phyloP scores from a whole-genome alignment of 1,140 invertebrate species.

The Macrostomum lignano region DNA sequence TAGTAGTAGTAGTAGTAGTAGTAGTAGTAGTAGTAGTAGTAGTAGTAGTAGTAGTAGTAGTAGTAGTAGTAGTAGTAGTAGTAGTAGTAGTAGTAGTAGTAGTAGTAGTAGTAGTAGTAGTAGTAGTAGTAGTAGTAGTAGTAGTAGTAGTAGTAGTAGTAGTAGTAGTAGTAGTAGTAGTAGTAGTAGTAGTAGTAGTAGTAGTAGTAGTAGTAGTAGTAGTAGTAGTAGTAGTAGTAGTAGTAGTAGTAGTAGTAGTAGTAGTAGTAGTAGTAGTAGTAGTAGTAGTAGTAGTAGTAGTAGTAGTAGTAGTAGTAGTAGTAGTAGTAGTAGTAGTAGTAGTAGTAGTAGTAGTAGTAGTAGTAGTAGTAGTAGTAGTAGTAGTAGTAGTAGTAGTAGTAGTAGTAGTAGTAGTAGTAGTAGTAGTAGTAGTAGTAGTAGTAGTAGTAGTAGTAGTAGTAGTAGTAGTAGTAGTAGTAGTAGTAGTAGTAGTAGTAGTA shows the following conservation, averaged over 20 bases:
- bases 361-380: neutral
- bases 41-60: slow-evolving; percentile 2
- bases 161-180: neutral
- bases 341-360: slow-evolving; percentile 2
- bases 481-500: slow-evolving; percentile 1
- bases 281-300: slow-evolving; percentile 1
- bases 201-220: neutral
- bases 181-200: neutral
- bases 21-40: slow-evolving; percentile 2
- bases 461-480: slow-evolving; percentile 1
- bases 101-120: slow-evolving; percentile 2
- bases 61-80: slow-evolving; percentile 2
- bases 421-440: neutral
- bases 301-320: slow-evolving; percentile 1
- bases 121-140: slow-evolving; percentile 2
- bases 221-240: slow-evolving; percentile 1
- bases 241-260: slow-evolving; percentile 1
- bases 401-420: slow-evolving; percentile 1
- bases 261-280: slow-evolving; percentile 1
- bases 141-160: slow-evolving; percentile 2
- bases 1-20: neutral
- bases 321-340: slow-evolving; percentile 2
- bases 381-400: slow-evolving; percentile 1
- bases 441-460: slow-evolving; percentile 1
- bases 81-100: slow-evolving; percentile 2